Conservation (phyloP, 2,888 invertebrate species). For the Pharmacophagus antenor region DNA sequence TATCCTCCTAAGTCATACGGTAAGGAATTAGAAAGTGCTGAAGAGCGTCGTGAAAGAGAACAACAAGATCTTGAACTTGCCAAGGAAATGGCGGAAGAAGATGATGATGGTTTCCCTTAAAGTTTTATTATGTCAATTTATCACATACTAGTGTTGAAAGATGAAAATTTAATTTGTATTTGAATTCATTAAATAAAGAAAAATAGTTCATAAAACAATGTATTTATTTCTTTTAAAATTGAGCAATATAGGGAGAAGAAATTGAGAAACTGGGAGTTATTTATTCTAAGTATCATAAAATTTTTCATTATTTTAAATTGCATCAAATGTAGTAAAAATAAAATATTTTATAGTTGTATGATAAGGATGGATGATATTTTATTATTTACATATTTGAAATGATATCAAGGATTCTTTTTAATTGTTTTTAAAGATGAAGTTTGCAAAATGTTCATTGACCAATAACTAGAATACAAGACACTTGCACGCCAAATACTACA, state of each 20-base stretch:
- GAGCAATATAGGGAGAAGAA: background rate
- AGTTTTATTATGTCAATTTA: slow-evolving; percentile 30
- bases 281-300: no score
- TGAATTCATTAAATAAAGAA: slow-evolving; percentile 9
- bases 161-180: slow-evolving; percentile 22
- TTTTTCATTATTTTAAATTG: no score
- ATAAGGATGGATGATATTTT: no score
- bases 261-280: no score
- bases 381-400: no score
- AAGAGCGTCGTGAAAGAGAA: slow-evolving; percentile 96
- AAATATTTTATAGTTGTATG: no score
- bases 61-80: slow-evolving; percentile 99
- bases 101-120: slow-evolving; percentile 92
- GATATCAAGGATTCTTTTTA: no score
- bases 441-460: no score
- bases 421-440: no score
- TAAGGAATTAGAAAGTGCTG: slow-evolving; percentile 97
- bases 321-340: no score
- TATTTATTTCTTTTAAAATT: background rate
- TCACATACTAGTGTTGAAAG: slow-evolving; percentile 4
- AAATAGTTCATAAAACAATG: background rate
- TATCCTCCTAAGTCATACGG: slow-evolving; percentile 99
- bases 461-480: no score
- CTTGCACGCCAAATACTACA: no score
- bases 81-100: slow-evolving; percentile 99